These are phyloP conservation scores for Brachylomia viminalis DNA, from an alignment of 2,888 invertebrate species.

Conservation along the genomic window DNA sequence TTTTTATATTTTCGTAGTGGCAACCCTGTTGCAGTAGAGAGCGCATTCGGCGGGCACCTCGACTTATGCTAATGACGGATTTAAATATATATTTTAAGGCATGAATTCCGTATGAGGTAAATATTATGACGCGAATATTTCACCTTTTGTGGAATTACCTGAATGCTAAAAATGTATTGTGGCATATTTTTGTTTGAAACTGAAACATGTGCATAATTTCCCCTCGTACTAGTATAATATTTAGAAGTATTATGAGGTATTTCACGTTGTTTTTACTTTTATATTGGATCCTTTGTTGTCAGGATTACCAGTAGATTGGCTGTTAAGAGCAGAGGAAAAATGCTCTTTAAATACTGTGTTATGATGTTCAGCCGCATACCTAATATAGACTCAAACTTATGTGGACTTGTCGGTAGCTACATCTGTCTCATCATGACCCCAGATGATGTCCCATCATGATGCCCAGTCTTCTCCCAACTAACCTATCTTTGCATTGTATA, in stretches of 20 bases:
- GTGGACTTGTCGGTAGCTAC: background rate
- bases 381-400: background rate
- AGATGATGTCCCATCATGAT: no score
- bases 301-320: slow-evolving; percentile 12
- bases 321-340: slow-evolving; percentile 21
- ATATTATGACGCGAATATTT: slow-evolving; percentile 54
- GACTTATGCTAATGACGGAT: slow-evolving; percentile 75
- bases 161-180: slow-evolving; percentile 43
- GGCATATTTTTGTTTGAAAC: slow-evolving; percentile 25
- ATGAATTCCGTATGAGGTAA: slow-evolving; percentile 55
- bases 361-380: background rate
- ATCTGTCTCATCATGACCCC: background rate
- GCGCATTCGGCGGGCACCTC: slow-evolving; percentile 49
- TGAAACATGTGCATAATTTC: slow-evolving; percentile 1
- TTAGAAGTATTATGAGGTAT: slow-evolving; percentile 30
- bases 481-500: no score
- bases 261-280: slow-evolving; percentile 13
- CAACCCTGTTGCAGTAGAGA: slow-evolving; percentile 48
- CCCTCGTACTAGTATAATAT: slow-evolving; percentile 17
- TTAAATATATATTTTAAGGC: slow-evolving; percentile 73
- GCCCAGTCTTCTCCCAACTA: background rate
- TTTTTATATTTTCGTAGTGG: slow-evolving; percentile 11
- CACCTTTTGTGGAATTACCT: slow-evolving; percentile 35
- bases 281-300: slow-evolving; percentile 27
- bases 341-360: background rate